Evolutionary conservation across 2,888 invertebrate genomes (phyloP), one percentile per base, ranked within the genome.

Genomic region (Philonicus albiceps): DNA sequence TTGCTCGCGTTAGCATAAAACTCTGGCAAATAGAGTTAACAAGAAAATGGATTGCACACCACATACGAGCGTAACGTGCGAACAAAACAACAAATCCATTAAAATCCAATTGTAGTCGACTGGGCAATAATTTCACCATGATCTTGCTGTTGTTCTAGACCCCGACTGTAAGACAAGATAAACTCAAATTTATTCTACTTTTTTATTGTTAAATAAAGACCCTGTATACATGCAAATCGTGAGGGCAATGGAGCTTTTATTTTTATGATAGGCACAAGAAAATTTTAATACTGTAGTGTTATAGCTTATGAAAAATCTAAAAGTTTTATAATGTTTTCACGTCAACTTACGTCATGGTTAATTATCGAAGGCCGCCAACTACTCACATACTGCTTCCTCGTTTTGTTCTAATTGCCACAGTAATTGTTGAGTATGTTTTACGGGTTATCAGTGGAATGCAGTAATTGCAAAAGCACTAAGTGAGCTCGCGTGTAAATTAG

Each of bases 1-100:
- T 84, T 84, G 83, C 75, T 80, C 78, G 84, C 49, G 72, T 49
- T 76, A 37, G 30, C 40, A 84, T 84, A 84, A 84, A 84, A 84
- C 84, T 37, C 72, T 34, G 31, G 74, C 87, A 85, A 84, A 76
- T 85, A 64, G 84, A 78, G 76, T 34, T 34, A 85, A 27, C 55
- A 53, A 49, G 80, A 76, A 84, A 85, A 53, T 53, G 80, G 74
- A 74, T 80, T 84, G 53, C 64, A 72, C 53, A 78, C 43, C 64
- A 80, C 75, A 86, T 83, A 73, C 40, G 85, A 64, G 34, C 8
- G n/a, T 53, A 31, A 85, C 76, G 31, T 55, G 55, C 19, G 80
- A 84, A 40, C 37, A 83, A 37, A 55, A 75, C 74, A 74, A 86
- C 83, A 74, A 43, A 74, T 72, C 86, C 72, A 78, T 80, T 55